phyloP scores from a whole-genome alignment of 2,113 vertebrate genomes.

The Acrocephalus kingi region DNA sequence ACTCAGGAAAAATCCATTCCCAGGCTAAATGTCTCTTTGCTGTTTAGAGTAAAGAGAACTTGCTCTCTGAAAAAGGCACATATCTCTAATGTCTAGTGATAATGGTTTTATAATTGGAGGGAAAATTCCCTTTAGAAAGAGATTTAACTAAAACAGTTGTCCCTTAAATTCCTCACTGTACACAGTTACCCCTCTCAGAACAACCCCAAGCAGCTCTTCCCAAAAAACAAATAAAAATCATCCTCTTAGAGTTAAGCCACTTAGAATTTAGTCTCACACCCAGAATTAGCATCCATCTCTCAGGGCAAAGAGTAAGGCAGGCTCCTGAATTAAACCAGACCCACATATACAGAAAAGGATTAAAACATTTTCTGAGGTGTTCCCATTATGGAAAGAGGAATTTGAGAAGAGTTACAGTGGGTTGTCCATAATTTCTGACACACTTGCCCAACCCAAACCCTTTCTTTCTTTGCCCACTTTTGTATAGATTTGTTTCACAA shows the following conservation, averaged over 20 bases:
- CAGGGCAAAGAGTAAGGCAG: neutral
- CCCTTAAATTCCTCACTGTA: neutral
- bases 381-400: neutral
- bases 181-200: neutral
- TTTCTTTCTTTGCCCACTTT: neutral
- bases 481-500: neutral
- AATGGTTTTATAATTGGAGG: neutral
- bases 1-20: neutral
- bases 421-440: neutral
- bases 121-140: neutral
- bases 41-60: neutral
- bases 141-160: neutral
- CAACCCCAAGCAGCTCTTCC: neutral
- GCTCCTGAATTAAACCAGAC: neutral
- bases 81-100: neutral
- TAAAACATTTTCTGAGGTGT: neutral
- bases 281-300: neutral
- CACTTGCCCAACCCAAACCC: fast-evolving
- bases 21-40: neutral
- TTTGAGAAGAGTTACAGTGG: neutral
- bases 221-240: neutral
- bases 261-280: neutral
- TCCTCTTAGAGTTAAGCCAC: neutral
- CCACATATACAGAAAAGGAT: neutral
- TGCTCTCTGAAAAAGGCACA: neutral